Percentiles rank a stretch among this genome's conserved stretches.
These are phyloP conservation scores for Anthophora plumipes DNA, from an alignment of 2,888 invertebrate species.

Conservation along the genomic window DNA sequence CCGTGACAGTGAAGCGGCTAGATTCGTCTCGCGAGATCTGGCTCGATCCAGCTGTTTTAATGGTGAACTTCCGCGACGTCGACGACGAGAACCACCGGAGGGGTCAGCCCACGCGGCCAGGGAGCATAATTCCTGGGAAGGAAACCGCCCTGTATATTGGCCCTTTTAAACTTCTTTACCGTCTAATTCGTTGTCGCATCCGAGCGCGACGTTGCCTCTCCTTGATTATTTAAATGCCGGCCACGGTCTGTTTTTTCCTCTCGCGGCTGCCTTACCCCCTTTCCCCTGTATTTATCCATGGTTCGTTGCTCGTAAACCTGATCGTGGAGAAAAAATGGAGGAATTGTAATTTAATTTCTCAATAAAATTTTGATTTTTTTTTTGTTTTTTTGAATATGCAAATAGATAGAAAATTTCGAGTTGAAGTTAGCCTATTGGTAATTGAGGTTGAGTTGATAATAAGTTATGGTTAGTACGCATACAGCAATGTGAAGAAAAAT, in stretches of 20 bases:
- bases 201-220: slow-evolving; percentile 15
- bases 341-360: background rate
- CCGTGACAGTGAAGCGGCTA: slow-evolving; percentile 55
- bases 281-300: background rate
- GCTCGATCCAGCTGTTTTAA: slow-evolving; percentile 65
- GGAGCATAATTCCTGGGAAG: slow-evolving; percentile 67
- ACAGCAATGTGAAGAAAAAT: too few species aligned
- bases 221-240: slow-evolving; percentile 55
- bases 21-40: slow-evolving; percentile 62
- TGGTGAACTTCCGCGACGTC: slow-evolving; percentile 70
- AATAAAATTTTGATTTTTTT: background rate
- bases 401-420: too few species aligned
- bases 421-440: too few species aligned
- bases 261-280: background rate
- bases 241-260: background rate
- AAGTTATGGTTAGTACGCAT: too few species aligned
- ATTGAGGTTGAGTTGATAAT: too few species aligned
- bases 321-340: background rate
- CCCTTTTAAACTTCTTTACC: slow-evolving; percentile 60
- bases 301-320: background rate
- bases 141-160: slow-evolving; percentile 71
- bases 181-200: slow-evolving; percentile 53
- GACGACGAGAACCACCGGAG: slow-evolving; percentile 56
- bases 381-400: background rate
- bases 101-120: slow-evolving; percentile 70